Evolutionary conservation across 2,113 vertebrate species (phyloP).

Genomic region (Alligator mississippiensis): DNA sequence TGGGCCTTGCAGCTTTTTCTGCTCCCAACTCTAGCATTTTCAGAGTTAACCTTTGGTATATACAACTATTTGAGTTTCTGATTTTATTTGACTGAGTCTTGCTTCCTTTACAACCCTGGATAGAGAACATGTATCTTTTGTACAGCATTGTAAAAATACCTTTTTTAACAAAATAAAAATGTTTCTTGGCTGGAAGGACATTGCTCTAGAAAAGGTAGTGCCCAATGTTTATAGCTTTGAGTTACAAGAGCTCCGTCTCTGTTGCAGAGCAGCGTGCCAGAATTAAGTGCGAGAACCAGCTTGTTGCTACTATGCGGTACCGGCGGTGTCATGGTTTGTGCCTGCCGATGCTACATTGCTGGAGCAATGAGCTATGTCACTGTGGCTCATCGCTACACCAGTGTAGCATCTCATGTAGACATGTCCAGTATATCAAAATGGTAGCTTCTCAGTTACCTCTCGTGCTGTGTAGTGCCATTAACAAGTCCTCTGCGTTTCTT

Average conservation of each 20-base stretch:
- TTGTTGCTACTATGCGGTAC: too few species aligned
- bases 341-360: too few species aligned
- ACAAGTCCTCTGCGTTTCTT: too few species aligned
- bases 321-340: too few species aligned
- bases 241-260: not conserved
- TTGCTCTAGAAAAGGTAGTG: not conserved
- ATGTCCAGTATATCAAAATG: too few species aligned
- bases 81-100: too few species aligned
- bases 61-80: not conserved
- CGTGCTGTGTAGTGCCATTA: too few species aligned
- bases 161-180: not conserved
- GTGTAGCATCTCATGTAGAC: too few species aligned
- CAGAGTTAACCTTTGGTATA: not conserved
- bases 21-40: not conserved
- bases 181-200: not conserved
- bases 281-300: not conserved
- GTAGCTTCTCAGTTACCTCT: too few species aligned
- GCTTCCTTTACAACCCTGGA: too few species aligned
- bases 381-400: too few species aligned
- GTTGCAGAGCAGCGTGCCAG: not conserved
- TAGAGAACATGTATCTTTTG: not conserved
- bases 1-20: not conserved
- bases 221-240: not conserved
- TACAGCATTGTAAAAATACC: not conserved
- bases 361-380: too few species aligned